Evolutionary conservation across 1,140 invertebrate species (phyloP), one percentile per base, ranked within the genome.

Genomic region (Solen grandis): DNA sequence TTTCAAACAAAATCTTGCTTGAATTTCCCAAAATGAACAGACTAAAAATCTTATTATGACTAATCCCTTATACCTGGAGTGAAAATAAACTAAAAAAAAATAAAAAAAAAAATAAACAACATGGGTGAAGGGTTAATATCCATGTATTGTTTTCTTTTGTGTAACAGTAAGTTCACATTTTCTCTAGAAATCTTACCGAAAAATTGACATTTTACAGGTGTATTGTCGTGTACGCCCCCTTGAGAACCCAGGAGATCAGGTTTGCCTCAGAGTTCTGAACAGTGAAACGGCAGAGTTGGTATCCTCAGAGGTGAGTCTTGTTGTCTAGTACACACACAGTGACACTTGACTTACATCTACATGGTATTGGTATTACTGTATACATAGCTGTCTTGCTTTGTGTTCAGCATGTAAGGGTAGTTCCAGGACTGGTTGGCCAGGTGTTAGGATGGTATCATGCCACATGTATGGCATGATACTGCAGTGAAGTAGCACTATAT

Each of bases 151-250:
- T 27, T n/a, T 22, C 27, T 22, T 38, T 16, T 63, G 14, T 19
- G 29, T 10, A 22, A n/a, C 59, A 19, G 25, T 27, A 35, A 46
- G 0, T 35, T 16, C 5, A 25, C n/a, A n/a, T 57, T 19, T 10
- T 38, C 14, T 25, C 25, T 14, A 35, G 36, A 33, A 16, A 27
- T 14, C 3, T 33, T 13, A 38, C 35, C 19, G 5, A 25, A 54
- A n/a, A 50, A 57, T 16, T 65, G 31, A 63, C 36, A 14, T 38
- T 80, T 19, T 80, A n/a, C 94, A 97, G 93, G 97, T 98, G 1
- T 98, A 94, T 88, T 97, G 96, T 88, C 93, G 97, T 52, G 91
- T 97, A 35, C 93, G 96, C 19, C 96, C 97, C 0, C 93, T 96
- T 86, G 94, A 95, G 82, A 93, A 94, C 81, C 91, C 94, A 16